Conservation (phyloP, 2,113 vertebrate genomes). For the Shinisaurus crocodilurus region DNA sequence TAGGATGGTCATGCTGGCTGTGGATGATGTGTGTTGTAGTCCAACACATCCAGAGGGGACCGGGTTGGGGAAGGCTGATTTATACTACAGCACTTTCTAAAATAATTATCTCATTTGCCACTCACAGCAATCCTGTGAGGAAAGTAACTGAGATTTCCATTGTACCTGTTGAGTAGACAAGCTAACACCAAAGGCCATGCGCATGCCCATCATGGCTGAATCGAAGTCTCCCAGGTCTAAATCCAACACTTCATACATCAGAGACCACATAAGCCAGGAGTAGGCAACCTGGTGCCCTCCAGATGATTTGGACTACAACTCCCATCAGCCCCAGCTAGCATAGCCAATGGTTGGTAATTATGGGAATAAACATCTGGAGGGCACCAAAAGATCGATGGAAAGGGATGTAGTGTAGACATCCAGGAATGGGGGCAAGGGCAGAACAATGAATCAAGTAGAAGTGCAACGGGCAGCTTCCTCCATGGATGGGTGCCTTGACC, state of each 20-base stretch:
- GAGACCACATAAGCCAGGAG: too few species aligned
- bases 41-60: not conserved
- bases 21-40: not conserved
- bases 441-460: too few species aligned
- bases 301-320: too few species aligned
- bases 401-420: too few species aligned
- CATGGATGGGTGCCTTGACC: too few species aligned
- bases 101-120: not conserved
- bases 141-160: not conserved
- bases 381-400: too few species aligned
- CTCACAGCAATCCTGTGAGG: not conserved
- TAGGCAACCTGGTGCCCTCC: not conserved
- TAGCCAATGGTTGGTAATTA: too few species aligned
- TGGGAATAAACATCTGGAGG: too few species aligned
- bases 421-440: too few species aligned
- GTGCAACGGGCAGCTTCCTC: too few species aligned
- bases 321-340: too few species aligned
- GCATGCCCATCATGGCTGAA: not conserved
- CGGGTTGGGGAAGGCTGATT: not conserved
- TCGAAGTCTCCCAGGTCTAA: not conserved
- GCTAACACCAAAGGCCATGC: not conserved
- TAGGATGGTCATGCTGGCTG: not conserved
- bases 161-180: not conserved
- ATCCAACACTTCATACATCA: not conserved
- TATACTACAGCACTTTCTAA: not conserved